These are phyloP conservation scores for Drosophila affinis DNA, from an alignment of 2,888 invertebrate genomes.

Conservation along the genomic window DNA sequence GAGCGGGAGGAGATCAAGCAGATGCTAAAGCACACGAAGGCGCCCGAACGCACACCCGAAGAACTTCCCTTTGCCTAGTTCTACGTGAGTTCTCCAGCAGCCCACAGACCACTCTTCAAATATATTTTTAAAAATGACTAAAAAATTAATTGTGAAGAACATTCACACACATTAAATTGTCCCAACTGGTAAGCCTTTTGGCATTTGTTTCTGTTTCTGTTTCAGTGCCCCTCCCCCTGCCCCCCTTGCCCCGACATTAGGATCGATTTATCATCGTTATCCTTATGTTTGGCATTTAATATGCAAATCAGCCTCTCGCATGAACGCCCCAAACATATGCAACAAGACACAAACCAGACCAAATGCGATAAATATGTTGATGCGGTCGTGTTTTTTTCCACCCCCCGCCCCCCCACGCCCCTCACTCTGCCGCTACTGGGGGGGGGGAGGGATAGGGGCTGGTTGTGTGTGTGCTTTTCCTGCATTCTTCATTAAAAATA, in stretches of 20 bases:
- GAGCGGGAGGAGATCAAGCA: constrained; percentile 53
- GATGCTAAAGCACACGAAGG: constrained; percentile 14
- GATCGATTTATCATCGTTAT: constrained; percentile 64
- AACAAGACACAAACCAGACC: constrained; percentile 50
- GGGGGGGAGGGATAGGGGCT: neutral
- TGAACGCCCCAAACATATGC: constrained; percentile 64
- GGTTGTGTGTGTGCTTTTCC: constrained; percentile 1
- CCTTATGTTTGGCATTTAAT: constrained; percentile 47
- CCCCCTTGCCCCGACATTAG: constrained; percentile 24
- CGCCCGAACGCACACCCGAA: no score
- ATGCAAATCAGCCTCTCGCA: constrained; percentile 65
- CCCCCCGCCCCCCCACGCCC: neutral
- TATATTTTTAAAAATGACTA: no score
- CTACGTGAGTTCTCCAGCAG: no score
- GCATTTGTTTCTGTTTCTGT: neutral
- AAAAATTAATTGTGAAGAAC: neutral
- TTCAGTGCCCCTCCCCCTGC: neutral
- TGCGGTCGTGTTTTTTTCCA: constrained; percentile 25
- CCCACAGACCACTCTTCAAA: no score
- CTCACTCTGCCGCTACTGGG: no score
- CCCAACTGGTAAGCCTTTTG: neutral
- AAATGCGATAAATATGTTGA: constrained; percentile 48
- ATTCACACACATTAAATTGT: neutral
- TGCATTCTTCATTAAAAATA: constrained; percentile 61
- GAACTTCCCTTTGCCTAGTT: no score